Base-by-base conservation (phyloP, 2,888 invertebrate species). In the Tiphia femorata region DNA sequence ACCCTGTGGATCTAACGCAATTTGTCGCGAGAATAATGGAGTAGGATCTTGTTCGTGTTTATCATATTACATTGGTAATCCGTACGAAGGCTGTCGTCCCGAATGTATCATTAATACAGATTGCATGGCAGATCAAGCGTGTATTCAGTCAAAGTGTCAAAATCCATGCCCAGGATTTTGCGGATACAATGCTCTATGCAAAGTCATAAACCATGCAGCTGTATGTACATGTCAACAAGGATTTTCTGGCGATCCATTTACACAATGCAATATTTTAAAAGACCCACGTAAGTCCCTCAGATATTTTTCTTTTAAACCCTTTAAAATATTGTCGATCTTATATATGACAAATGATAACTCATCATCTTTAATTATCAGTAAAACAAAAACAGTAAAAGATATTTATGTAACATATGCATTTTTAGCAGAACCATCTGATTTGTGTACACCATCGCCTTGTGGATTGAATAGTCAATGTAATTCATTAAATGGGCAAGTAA, bases 1-100 rank as follows among this genome's bases (percentile, higher is more conserved):
- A 2, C 93, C 93, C 0, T 95, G 95, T 78, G 95, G 95, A 29
- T 90, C 93, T 4, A 93, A 94, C 76, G 93, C 94, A 63, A 86
- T 90, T 71, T 95, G 95, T 76, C 89, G 89, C 70, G 91, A 90
- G 79, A 80, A 88, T 14, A 79, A 79, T 19, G 83, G 84, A 12
- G 83, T 79, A 30, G 84, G 86, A 40, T 79, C 85, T 10, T 87
- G 91, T 64, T 83, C 85, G 5, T 91, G 91, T 71, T 80, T 85
- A 8, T 71, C 80, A 19, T 87, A 87, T 40, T 88, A 86, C 66
- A 86, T 87, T 49, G 90, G 90, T 33, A 88, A 89, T 81, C 88
- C 90, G 8, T 89, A 89, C 64, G 83, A 85, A 43, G 87, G 87
- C 50, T 93, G 93, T 79, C 87, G 92, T 77, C 91, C 91, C 1